A percentile compares a stretch with the other conserved stretches of the same genome.
Evolutionary conservation across 2,888 invertebrate genomes (phyloP).

Genomic region (Agriopis aurantiaria): DNA sequence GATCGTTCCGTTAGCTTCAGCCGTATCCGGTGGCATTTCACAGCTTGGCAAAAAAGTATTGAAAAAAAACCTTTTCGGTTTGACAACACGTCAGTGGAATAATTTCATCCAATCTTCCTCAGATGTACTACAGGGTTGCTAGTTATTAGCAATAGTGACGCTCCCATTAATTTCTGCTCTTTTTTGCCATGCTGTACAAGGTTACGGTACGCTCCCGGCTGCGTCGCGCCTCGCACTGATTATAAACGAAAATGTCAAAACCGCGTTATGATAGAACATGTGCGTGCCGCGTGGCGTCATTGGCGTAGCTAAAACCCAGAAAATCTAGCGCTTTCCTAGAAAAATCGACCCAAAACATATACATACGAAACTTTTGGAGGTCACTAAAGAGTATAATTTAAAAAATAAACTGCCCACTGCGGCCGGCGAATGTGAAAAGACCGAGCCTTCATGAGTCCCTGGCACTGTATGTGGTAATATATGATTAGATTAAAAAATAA

Average conservation of each 20-base stretch:
- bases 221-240: background rate
- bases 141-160: too few species aligned
- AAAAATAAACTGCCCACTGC: background rate
- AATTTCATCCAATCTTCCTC: too few species aligned
- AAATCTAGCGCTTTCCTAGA: constrained; percentile 2
- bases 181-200: background rate
- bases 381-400: background rate
- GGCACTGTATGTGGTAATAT: background rate
- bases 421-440: background rate
- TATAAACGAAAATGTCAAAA: constrained; percentile 3
- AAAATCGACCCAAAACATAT: background rate
- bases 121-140: too few species aligned
- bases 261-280: constrained; percentile 40
- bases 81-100: too few species aligned
- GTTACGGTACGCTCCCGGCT: background rate
- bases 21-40: too few species aligned
- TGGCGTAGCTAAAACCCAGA: constrained; percentile 12
- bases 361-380: background rate
- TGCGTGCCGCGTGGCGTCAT: constrained; percentile 46
- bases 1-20: background rate
- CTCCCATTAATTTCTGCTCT: too few species aligned
- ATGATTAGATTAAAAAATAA: too few species aligned
- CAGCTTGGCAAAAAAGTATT: too few species aligned
- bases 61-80: too few species aligned
- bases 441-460: background rate